Evolutionary conservation across 2,113 vertebrate species (phyloP).

Genomic region (Lycocorax pyrrhopterus): DNA sequence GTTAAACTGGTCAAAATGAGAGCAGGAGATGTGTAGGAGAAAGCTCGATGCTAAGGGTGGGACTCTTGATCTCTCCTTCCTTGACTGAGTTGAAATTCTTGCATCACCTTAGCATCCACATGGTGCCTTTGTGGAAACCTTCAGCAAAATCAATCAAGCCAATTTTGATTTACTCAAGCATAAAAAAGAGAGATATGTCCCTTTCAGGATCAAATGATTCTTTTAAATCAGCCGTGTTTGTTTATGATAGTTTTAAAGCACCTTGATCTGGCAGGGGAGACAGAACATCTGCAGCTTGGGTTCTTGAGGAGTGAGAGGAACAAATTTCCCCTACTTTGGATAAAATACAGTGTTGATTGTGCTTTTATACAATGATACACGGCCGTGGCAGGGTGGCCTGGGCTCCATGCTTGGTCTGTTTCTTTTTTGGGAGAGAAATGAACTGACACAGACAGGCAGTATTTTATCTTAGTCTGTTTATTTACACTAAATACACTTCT

Average conservation of each 20-base stretch:
- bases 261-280: not conserved
- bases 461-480: not conserved
- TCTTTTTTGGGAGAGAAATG: not conserved
- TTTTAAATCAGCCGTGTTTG: slow-evolving; percentile 12
- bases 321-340: not conserved
- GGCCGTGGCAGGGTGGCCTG: not conserved
- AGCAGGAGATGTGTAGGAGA: not conserved
- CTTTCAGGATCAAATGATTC: slow-evolving; percentile 8
- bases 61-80: not conserved
- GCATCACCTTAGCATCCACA: rapidly evolving
- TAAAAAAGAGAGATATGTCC: slow-evolving; percentile 16
- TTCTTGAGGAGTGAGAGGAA: not conserved
- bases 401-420: not conserved
- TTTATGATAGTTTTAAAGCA: slow-evolving; percentile 44
- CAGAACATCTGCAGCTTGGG: slow-evolving; percentile 24
- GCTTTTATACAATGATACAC: not conserved
- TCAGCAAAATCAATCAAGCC: not conserved
- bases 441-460: not conserved
- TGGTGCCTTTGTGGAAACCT: not conserved
- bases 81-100: not conserved
- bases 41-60: not conserved
- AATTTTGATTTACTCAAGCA: not conserved
- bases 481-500: not conserved
- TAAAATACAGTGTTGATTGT: slow-evolving; percentile 9
- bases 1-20: not conserved